Percentiles rank a stretch among this genome's conserved stretches.
These are phyloP conservation scores for Xanthorhoe spadicearia DNA, from an alignment of 2,888 invertebrate genomes.

Conservation along the genomic window DNA sequence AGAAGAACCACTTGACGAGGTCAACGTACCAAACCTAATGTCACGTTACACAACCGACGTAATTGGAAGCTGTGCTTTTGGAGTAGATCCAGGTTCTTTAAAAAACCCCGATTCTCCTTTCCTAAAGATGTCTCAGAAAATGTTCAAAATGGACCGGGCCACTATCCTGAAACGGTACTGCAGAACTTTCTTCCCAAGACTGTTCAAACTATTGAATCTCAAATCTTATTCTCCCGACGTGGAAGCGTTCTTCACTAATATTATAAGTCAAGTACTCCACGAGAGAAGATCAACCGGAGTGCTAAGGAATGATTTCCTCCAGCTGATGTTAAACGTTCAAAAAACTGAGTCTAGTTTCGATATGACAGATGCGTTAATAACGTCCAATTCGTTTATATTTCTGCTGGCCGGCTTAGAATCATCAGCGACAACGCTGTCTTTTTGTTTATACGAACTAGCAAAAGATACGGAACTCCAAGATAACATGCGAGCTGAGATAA, in stretches of 20 bases:
- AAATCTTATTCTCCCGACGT: slow-evolving; percentile 72
- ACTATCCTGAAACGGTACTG: slow-evolving; percentile 75
- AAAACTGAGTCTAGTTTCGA: slow-evolving; percentile 63
- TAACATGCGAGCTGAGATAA: slow-evolving; percentile 65
- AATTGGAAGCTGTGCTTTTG: slow-evolving; percentile 79
- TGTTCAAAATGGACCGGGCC: slow-evolving; percentile 71
- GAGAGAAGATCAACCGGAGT: slow-evolving; percentile 67
- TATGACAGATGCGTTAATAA: slow-evolving; percentile 79
- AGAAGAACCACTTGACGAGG: slow-evolving; percentile 58
- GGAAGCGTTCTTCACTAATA: slow-evolving; percentile 71
- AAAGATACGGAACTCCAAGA: slow-evolving; percentile 72
- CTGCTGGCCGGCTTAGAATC: slow-evolving; percentile 80
- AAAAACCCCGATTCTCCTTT: slow-evolving; percentile 74
- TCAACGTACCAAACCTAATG: slow-evolving; percentile 72
- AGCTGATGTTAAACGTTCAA: slow-evolving; percentile 79
- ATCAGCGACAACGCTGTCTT: slow-evolving; percentile 75
- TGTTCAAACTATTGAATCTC: slow-evolving; percentile 76
- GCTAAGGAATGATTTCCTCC: slow-evolving; percentile 74
- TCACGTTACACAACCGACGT: slow-evolving; percentile 77
- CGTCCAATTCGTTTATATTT: slow-evolving; percentile 81
- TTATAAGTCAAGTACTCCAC: slow-evolving; percentile 72
- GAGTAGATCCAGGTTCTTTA: slow-evolving; percentile 73
- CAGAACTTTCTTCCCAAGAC: slow-evolving; percentile 71
- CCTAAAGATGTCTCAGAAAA: slow-evolving; percentile 75
- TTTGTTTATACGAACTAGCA: slow-evolving; percentile 76